Evolutionary conservation across 2,888 invertebrate species (phyloP), one percentile per base, ranked within the genome.

Genomic region (Tipula vernalis): DNA sequence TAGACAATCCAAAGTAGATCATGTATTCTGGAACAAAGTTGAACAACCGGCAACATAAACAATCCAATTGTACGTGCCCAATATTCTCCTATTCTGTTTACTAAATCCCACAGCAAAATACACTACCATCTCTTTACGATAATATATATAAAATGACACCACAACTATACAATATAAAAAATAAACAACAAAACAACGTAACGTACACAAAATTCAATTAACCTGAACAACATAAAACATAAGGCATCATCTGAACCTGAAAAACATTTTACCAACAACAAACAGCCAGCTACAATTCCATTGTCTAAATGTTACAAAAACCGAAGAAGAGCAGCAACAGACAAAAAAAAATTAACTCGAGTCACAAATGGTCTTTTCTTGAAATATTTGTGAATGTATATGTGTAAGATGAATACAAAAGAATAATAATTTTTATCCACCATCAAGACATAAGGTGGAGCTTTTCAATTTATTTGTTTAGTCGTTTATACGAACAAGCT

Each of bases 141-240:
- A 57, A 57, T 57, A 57, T 0, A 10, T n/a, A 57, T 6, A 57
- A 57, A 15, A 47, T 47, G 47, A 47, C n/a, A 13, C n/a, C 47
- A 47, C 47, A 47, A 47, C 47, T 6, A 39, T 6, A 39, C 39
- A 39, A 28, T 28, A 28, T 0, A 28, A 28, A 28, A 28, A 28
- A 28, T 28, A 28, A 28, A n/a, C 13, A 18, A 57, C 57, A 57
- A 57, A 57, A 57, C 57, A 47, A 12, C 47, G 47, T 10, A 47
- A 39, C 39, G 39, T 6, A 51, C 44, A 44, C 44, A 71, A 71
- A 71, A 71, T 71, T 71, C 71, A 71, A 71, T 71, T 71, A 71
- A 71, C 71, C 71, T 71, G 71, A 71, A 71, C 71, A 71, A 71
- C 71, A 71, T 71, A 71, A 71, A 71, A 71, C 71, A 71, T 71